phyloP scores from a whole-genome alignment of 2,888 invertebrate genomes.

The Tiliacea aurago region DNA sequence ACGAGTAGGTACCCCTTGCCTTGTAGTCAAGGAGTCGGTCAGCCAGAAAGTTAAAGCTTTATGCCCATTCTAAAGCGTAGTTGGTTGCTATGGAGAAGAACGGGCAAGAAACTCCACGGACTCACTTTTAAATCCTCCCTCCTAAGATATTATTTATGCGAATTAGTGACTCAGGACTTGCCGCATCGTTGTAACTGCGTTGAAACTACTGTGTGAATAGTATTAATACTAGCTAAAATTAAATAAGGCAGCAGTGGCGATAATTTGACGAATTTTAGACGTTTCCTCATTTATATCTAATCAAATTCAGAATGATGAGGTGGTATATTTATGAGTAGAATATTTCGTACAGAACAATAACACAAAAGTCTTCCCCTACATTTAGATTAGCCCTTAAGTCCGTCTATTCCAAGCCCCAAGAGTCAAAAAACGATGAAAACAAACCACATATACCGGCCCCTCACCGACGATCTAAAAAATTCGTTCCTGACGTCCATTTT shows the following conservation, averaged over 20 bases:
- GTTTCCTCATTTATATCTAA: not conserved
- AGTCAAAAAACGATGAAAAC: slow-evolving; percentile 24
- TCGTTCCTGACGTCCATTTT: slow-evolving; percentile 43
- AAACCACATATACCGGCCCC: slow-evolving; percentile 44
- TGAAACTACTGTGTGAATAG: not conserved
- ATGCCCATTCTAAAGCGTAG: too few species aligned
- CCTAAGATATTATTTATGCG: not conserved
- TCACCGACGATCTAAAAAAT: slow-evolving; percentile 39
- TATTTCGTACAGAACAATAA: not conserved
- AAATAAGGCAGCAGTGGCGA: too few species aligned
- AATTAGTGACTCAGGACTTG: not conserved
- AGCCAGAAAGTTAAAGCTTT: too few species aligned
- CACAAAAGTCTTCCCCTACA: not conserved
- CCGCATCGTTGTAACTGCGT: not conserved
- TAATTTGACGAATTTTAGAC: not conserved
- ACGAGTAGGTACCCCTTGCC: not conserved
- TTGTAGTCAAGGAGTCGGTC: too few species aligned
- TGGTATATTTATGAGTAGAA: too few species aligned
- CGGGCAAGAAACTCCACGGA: too few species aligned
- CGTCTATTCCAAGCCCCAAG: slow-evolving; percentile 18
- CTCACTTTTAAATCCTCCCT: too few species aligned
- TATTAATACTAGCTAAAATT: not conserved
- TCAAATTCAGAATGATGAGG: not conserved
- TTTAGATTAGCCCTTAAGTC: not conserved
- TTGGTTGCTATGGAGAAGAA: too few species aligned